A percentile compares a stretch with the other conserved stretches of the same genome.
These are phyloP conservation scores for Enteromius fasciolatus DNA, from an alignment of 2,797 vertebrate genomes.

Conservation along the genomic window DNA sequence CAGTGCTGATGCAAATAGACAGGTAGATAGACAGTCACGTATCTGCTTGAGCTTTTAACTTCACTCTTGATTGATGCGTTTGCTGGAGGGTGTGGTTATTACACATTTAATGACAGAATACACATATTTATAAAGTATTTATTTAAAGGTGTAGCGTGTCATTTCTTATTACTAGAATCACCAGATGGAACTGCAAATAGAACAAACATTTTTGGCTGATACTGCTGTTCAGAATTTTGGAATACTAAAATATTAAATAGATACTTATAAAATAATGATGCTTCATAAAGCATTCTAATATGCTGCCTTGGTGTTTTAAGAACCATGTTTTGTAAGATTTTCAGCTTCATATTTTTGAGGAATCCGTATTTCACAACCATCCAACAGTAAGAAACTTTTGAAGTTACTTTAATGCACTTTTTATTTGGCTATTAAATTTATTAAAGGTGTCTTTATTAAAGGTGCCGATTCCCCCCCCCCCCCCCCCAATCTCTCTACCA, in stretches of 20 bases:
- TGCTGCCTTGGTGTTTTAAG: neutral
- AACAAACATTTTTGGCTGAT: neutral
- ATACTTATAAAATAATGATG: neutral
- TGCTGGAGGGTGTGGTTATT: neutral
- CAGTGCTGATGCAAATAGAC: slow-evolving; percentile 9
- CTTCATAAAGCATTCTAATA: neutral
- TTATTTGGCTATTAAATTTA: neutral
- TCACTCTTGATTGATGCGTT: neutral
- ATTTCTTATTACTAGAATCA: neutral
- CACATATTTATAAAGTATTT: neutral
- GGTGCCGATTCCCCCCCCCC: too few relatives aligned
- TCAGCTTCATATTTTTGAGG: neutral
- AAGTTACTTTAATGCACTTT: neutral
- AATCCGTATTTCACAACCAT: neutral
- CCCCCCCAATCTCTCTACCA: too few relatives aligned
- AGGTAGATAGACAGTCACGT: neutral
- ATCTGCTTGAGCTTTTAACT: neutral
- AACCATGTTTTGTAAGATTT: neutral
- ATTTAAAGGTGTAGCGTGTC: neutral
- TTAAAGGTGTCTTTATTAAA: neutral
- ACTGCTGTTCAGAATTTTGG: neutral
- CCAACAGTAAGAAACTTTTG: neutral
- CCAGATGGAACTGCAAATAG: neutral
- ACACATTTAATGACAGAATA: neutral
- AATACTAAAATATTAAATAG: neutral